Base-by-base conservation (phyloP, 2,797 vertebrate species). In the Microchirus variegatus region DNA sequence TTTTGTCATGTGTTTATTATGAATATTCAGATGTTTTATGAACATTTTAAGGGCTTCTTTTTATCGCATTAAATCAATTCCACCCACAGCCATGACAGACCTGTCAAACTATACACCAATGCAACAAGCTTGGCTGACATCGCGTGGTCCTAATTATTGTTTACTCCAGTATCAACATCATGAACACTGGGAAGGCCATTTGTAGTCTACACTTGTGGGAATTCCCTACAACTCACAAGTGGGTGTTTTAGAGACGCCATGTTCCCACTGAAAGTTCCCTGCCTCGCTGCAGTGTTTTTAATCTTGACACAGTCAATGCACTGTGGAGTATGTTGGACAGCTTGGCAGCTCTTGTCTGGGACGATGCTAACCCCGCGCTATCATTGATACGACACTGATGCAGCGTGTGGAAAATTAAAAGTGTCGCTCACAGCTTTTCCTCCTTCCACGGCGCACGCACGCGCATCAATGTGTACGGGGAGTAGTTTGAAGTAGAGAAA, bases 341-440 rank as follows among this genome's bases (percentile, higher is more conserved):
- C 74, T 85, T 54, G 10, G 18, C 69, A 63, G 70, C 77, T 75
- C 58, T 66, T 63, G 70, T 87, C 81, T 52, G 67, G 64, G 50
- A 57, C 54, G 55, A 37, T 4, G 14, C 69, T 67, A 67, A 77
- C 70, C 62, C 61, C 35, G 19, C 36, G 9, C 79, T 65, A 67
- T 83, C 73, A 59, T 59, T 56, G 69, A 69, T 45, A 59, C 60
- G 59, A 85, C 86, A 83, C 71, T 84, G 86, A 89, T 81, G 83
- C 84, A 87, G 83, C 63, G 50, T 82, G 78, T 82, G 87, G 86
- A 87, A 90, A 90, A 91, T 90, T 83, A 86, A 88, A 90, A 87
- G 80, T 89, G 87, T 89, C 84, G 63, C 82, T 90, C 87, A 89
- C 59, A 54, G 73, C 74, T 69, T 75, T 15, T 47, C 56, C 59